Conservation (phyloP, 2,113 vertebrate genomes). For the Macquaria ambigua region DNA sequence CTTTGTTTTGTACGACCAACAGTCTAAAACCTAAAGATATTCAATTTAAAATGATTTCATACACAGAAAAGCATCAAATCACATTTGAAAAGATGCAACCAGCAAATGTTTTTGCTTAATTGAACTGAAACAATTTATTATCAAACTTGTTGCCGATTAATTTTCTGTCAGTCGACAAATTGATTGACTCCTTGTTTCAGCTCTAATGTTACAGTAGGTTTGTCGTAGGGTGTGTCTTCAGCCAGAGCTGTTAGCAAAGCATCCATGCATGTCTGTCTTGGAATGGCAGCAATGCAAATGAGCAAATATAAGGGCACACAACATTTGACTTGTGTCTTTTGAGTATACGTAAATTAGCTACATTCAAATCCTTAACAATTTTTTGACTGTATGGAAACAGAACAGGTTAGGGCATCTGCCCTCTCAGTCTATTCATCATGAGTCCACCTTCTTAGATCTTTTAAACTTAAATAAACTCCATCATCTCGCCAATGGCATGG, state of each 20-base stretch:
- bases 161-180: neutral
- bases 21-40: neutral
- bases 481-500: neutral
- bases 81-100: neutral
- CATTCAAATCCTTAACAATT: neutral
- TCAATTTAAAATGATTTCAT: neutral
- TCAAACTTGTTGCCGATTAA: too few species aligned
- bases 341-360: neutral
- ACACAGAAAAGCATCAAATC: neutral
- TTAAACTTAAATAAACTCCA: neutral
- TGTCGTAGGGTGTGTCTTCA: neutral
- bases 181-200: neutral
- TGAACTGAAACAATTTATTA: neutral
- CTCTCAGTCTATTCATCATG: neutral
- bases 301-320: neutral
- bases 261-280: neutral
- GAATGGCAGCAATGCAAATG: constrained; percentile 8
- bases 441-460: neutral
- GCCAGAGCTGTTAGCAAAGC: neutral
- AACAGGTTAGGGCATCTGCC: neutral
- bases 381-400: neutral
- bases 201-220: neutral
- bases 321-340: constrained; percentile 19
- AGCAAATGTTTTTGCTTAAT: neutral
- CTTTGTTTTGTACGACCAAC: neutral